Evolutionary conservation across 1,140 invertebrate genomes (phyloP).

Genomic region (Brachionus calyciflorus): DNA sequence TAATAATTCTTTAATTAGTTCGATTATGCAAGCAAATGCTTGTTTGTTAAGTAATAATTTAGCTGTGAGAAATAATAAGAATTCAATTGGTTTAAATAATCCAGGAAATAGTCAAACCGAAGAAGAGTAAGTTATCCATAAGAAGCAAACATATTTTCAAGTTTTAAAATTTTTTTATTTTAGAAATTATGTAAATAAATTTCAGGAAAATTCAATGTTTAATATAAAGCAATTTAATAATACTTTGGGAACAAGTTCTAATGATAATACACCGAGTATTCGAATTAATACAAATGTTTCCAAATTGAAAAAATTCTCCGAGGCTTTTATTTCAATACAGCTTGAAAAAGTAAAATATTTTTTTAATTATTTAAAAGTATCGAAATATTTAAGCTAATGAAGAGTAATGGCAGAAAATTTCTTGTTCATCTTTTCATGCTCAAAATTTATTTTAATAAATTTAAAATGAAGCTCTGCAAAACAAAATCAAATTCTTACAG

Average conservation of each 20-base stretch:
- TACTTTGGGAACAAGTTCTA: not conserved
- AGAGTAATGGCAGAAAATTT: no score
- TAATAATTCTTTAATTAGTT: conserved; percentile 51
- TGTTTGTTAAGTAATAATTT: conserved; percentile 17
- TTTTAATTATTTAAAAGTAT: no score
- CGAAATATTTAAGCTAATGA: no score
- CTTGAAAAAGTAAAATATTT: conserved; percentile 60
- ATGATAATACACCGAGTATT: not conserved
- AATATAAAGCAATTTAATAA: conserved; percentile 2
- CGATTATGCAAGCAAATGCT: conserved; percentile 25
- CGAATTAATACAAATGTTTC: not conserved
- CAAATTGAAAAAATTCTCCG: conserved; percentile 48
- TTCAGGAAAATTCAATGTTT: conserved; percentile 20
- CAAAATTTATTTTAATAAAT: no score
- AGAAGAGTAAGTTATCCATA: not conserved
- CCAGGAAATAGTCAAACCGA: not conserved
- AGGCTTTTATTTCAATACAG: conserved; percentile 59
- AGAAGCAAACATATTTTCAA: not conserved
- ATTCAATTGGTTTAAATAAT: conserved; percentile 1
- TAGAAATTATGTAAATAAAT: not conserved
- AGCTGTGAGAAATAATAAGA: conserved; percentile 13
- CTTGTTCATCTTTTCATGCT: no score
- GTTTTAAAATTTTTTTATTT: not conserved
- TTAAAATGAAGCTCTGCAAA: no score
- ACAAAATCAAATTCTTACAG: no score